Percentiles rank a stretch among this genome's conserved stretches.
Conservation (phyloP, 2,113 vertebrate genomes). For the Onychorhynchus coronatus region DNA sequence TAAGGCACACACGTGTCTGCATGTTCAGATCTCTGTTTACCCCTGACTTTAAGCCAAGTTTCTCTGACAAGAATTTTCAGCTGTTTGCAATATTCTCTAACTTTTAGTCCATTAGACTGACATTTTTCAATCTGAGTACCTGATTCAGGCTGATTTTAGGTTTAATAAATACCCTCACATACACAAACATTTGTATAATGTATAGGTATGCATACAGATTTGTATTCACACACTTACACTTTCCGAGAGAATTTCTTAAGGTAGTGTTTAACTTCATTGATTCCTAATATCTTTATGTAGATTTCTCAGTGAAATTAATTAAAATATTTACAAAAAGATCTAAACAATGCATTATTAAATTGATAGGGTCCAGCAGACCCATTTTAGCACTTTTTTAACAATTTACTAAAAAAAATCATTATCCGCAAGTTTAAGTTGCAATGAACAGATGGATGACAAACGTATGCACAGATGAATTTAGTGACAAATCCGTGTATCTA, state of each 20-base stretch:
- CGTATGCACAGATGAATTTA: conserved; percentile 66
- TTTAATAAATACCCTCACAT: neutral
- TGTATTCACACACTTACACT: neutral
- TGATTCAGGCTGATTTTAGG: neutral
- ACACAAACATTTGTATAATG: neutral
- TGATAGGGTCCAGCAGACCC: conserved; percentile 28
- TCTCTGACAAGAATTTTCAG: neutral
- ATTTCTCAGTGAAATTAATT: neutral
- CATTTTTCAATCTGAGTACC: neutral
- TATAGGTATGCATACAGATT: neutral
- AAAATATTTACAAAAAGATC: conserved; percentile 17
- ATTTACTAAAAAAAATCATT: conserved; percentile 52
- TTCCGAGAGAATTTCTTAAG: neutral
- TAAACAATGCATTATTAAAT: conserved; percentile 49
- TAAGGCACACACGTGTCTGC: neutral
- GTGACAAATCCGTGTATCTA: conserved; percentile 63
- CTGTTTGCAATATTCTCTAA: neutral
- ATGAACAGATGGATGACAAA: conserved; percentile 69
- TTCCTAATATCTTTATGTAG: neutral
- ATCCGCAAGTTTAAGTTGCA: conserved; percentile 49
- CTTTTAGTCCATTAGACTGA: neutral
- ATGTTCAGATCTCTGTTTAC: neutral
- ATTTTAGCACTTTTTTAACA: conserved; percentile 43
- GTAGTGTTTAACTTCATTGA: neutral
- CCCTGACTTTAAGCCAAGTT: neutral